Conservation (phyloP, 2,888 invertebrate species). For the Drosophila trichaetosa region DNA sequence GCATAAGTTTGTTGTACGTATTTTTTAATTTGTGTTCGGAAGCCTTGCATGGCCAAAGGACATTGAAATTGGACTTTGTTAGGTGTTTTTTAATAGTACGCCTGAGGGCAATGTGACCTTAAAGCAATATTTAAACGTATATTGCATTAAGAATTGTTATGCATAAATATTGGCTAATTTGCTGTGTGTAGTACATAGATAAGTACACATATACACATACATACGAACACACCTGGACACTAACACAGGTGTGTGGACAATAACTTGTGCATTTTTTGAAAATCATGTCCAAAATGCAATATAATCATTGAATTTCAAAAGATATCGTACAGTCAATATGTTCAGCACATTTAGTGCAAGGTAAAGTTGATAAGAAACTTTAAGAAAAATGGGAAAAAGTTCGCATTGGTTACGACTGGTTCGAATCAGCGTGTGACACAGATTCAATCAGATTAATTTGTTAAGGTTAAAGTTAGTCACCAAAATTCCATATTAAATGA, state of each 20-base stretch:
- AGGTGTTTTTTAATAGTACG: conserved; percentile 13
- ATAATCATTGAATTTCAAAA: no score
- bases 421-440: no score
- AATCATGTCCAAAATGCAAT: not conserved
- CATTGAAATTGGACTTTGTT: conserved; percentile 53
- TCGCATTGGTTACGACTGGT: no score
- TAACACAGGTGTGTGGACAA: not conserved
- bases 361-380: no score
- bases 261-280: not conserved
- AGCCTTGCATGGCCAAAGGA: conserved; percentile 74
- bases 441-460: not conserved
- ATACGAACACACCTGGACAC: no score
- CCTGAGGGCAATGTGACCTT: conserved; percentile 21
- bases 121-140: conserved; percentile 9
- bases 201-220: no score
- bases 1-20: conserved; percentile 47
- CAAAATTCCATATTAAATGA: not conserved
- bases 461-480: not conserved
- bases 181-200: not conserved
- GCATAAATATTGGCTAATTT: not conserved
- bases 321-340: no score
- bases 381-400: no score
- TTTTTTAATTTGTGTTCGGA: conserved; percentile 58
- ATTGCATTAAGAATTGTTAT: not conserved
- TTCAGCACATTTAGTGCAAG: no score